A percentile compares a stretch with the other conserved stretches of the same genome.
phyloP scores from a whole-genome alignment of 2,113 vertebrate species.

The Neolamprologus kungweensis region DNA sequence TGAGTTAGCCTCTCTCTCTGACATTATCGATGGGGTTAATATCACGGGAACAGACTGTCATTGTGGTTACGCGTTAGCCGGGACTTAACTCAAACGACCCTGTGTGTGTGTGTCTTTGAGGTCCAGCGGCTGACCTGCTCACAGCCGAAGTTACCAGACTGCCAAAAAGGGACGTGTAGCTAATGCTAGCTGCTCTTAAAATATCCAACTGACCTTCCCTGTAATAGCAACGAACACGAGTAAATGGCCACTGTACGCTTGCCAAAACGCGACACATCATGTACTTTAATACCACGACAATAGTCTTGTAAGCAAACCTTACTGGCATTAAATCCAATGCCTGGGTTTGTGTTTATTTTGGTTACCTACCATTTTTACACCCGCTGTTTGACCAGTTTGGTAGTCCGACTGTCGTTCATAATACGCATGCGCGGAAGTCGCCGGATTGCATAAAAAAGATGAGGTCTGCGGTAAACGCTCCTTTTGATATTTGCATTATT shows the following conservation, averaged over 20 bases:
- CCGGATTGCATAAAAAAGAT: not conserved
- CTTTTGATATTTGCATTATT: not conserved
- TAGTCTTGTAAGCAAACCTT: not conserved
- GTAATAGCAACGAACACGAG: constrained; percentile 41
- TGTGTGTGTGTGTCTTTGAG: not conserved
- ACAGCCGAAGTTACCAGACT: constrained; percentile 37
- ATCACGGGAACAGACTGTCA: not conserved
- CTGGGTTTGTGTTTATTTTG: constrained; percentile 67
- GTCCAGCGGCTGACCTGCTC: not conserved
- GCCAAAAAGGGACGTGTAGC: constrained; percentile 75
- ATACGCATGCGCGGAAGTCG: constrained; percentile 69
- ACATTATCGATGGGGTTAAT: not conserved
- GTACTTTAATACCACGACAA: not conserved
- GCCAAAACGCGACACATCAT: not conserved
- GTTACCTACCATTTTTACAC: constrained; percentile 81
- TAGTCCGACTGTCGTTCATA: constrained; percentile 56
- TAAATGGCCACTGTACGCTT: constrained; percentile 13
- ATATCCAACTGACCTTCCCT: constrained; percentile 79
- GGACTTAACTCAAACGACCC: not conserved
- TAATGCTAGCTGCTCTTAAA: constrained; percentile 72
- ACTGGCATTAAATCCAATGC: not conserved
- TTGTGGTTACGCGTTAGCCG: not conserved
- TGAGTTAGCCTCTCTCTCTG: constrained; percentile 21
- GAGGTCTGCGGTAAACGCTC: not conserved
- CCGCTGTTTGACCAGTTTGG: constrained; percentile 76